These are phyloP conservation scores for Onychostoma macrolepis DNA, from an alignment of 2,113 vertebrate species.

Conservation along the genomic window DNA sequence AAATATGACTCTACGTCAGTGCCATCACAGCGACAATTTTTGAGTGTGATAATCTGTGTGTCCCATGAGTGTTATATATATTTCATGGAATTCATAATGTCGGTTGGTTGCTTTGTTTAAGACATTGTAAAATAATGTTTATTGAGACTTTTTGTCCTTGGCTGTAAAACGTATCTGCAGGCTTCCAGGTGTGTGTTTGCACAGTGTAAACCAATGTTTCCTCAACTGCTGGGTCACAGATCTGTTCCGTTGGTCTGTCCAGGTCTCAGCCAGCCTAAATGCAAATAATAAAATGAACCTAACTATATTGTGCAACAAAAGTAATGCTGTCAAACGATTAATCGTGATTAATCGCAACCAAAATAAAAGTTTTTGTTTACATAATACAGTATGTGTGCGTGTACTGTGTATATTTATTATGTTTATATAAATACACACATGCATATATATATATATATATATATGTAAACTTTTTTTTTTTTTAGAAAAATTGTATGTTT, in stretches of 20 bases:
- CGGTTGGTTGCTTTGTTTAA: neutral
- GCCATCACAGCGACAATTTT: neutral
- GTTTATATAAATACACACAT: too few species aligned
- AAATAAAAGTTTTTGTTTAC: too few species aligned
- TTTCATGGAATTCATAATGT: neutral
- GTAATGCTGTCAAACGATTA: too few species aligned
- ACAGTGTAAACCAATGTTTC: constrained; percentile 1
- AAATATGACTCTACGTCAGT: neutral
- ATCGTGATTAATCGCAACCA: too few species aligned
- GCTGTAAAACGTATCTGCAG: neutral
- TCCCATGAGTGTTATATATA: neutral
- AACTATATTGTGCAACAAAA: neutral
- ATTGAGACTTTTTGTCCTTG: neutral
- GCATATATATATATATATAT: too few species aligned
- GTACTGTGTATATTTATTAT: too few species aligned
- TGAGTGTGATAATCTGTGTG: neutral
- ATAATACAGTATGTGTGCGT: too few species aligned
- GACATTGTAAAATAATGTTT: neutral
- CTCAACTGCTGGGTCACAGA: neutral
- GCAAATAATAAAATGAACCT: neutral
- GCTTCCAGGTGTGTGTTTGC: neutral
- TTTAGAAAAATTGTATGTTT: too few species aligned
- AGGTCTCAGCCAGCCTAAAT: neutral
- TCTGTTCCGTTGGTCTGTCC: neutral
- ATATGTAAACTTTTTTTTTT: too few species aligned